Percentiles rank a stretch among this genome's conserved stretches.
Conservation (phyloP, 2,113 vertebrate species). For the Empidonax traillii region DNA sequence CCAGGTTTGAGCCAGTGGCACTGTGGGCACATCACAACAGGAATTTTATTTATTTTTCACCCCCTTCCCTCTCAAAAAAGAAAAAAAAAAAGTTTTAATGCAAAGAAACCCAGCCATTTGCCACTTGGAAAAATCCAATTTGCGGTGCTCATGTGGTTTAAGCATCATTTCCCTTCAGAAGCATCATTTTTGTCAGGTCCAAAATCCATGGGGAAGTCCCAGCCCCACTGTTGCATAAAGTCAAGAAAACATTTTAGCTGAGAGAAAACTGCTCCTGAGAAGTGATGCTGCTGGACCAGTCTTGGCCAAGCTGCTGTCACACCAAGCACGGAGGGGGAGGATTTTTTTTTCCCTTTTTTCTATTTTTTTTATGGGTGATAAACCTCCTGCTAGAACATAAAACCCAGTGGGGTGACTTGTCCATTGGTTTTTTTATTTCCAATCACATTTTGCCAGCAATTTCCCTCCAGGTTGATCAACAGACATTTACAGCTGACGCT, state of each 20-base stretch:
- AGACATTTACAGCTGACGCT: rapidly evolving
- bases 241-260: neutral
- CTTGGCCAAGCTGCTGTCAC: neutral
- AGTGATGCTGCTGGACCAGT: neutral
- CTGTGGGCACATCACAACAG: neutral
- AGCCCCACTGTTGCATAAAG: neutral
- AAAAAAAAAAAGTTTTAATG: neutral
- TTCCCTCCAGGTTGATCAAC: neutral
- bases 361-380: slow-evolving; percentile 7
- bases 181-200: neutral
- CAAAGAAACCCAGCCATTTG: neutral
- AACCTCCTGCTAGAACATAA: slow-evolving; percentile 45
- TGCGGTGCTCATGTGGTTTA: neutral
- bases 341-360: neutral
- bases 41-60: neutral
- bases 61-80: neutral
- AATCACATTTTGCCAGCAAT: neutral
- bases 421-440: neutral
- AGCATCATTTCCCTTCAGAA: neutral
- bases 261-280: neutral
- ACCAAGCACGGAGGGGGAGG: neutral
- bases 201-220: neutral
- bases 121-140: neutral
- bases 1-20: slow-evolving; percentile 24
- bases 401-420: neutral